Percentiles rank a stretch among this genome's conserved stretches.
phyloP scores from a whole-genome alignment of 2,113 vertebrate species.

The Stigmatopora nigra region DNA sequence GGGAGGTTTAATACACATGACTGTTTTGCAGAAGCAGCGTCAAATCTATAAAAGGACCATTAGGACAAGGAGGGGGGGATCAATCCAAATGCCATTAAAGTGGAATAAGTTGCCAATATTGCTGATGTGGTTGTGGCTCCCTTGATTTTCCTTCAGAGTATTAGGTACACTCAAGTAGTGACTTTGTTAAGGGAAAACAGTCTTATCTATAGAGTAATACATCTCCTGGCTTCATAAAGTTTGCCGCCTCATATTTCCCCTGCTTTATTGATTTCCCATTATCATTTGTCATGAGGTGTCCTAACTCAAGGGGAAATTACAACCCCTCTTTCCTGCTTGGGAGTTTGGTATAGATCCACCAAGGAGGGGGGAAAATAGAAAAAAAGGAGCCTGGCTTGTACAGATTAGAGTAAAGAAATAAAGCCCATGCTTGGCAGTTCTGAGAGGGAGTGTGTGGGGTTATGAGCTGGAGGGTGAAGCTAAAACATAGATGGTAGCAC shows the following conservation, averaged over 20 bases:
- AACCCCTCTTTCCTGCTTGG: constrained; percentile 87
- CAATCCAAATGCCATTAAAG: constrained; percentile 99
- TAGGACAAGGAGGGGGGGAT: constrained; percentile 97
- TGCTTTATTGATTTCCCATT: constrained; percentile 99
- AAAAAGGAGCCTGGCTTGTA: constrained; percentile 92
- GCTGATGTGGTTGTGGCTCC: constrained; percentile 99
- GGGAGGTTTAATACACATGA: constrained; percentile 99
- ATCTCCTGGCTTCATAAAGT: constrained; percentile 99
- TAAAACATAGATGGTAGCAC: constrained; percentile 27
- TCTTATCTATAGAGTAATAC: constrained; percentile 99
- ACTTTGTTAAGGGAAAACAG: constrained; percentile 99
- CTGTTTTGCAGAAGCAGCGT: constrained; percentile 99
- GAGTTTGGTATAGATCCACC: constrained; percentile 92
- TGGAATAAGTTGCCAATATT: constrained; percentile 99
- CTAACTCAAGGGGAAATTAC: constrained; percentile 99
- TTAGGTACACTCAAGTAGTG: constrained; percentile 99
- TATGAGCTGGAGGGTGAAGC: constrained; percentile 41
- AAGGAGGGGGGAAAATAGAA: constrained; percentile 50
- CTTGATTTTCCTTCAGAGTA: constrained; percentile 99
- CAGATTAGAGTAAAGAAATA: constrained; percentile 98
- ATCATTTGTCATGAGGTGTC: constrained; percentile 99
- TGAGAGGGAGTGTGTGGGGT: constrained; percentile 69
- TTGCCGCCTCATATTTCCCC: constrained; percentile 99
- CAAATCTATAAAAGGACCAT: constrained; percentile 99
- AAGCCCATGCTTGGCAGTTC: constrained; percentile 86